Conservation (phyloP, 2,888 invertebrate genomes). For the Drosophila nigritarsus region DNA sequence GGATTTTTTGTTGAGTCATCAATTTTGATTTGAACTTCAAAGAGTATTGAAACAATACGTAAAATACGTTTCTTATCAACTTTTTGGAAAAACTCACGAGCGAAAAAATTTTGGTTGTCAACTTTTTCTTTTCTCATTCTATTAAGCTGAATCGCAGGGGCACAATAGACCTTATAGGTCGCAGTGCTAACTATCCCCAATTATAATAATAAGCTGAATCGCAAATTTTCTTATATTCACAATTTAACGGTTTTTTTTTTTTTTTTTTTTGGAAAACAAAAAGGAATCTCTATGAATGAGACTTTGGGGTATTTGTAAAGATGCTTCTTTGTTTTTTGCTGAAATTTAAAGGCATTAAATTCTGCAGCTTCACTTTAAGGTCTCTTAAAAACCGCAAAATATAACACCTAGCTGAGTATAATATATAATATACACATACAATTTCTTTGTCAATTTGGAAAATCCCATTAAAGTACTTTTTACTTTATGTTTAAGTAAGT, state of each 20-base stretch:
- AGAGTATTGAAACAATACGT: neutral
- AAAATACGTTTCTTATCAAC: neutral
- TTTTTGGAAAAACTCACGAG: neutral
- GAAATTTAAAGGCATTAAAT: neutral
- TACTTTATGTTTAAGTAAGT: constrained; percentile 1
- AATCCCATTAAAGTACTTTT: constrained; percentile 1
- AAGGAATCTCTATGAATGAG: neutral
- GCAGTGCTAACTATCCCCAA: no score
- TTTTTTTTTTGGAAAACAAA: no score
- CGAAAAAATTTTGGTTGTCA: neutral
- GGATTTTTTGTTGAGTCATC: neutral
- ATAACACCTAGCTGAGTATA: neutral
- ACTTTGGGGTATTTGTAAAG: neutral
- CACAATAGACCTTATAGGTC: no score
- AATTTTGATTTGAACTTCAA: neutral
- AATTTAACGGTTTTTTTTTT: neutral
- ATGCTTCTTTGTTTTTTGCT: neutral
- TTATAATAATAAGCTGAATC: no score
- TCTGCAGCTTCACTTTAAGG: neutral
- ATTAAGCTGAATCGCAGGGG: neutral
- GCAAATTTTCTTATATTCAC: neutral
- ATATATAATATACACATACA: neutral
- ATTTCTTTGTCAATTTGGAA: constrained; percentile 1
- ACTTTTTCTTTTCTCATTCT: neutral
- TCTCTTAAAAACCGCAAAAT: neutral